A percentile compares a stretch with the other conserved stretches of the same genome.
Conservation (phyloP, 2,888 invertebrate genomes). For the Eupithecia insigniata region DNA sequence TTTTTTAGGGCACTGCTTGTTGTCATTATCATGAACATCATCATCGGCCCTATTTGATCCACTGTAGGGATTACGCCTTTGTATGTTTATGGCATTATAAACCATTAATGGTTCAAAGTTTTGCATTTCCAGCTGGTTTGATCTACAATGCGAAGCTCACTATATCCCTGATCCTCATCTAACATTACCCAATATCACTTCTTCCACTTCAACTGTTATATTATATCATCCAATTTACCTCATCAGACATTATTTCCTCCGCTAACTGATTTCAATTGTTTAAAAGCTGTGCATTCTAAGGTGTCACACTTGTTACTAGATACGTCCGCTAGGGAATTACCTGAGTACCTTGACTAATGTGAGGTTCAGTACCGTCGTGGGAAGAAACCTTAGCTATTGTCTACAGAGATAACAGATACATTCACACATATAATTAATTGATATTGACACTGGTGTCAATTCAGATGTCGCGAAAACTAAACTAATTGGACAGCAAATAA, state of each 20-base stretch:
- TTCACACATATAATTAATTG: background rate
- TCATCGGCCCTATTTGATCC: too few species aligned
- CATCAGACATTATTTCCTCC: constrained; percentile 73
- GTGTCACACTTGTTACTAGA: constrained; percentile 32
- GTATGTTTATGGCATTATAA: too few species aligned
- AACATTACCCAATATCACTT: background rate
- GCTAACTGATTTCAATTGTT: constrained; percentile 55
- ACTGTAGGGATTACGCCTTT: too few species aligned
- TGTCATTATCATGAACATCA: too few species aligned
- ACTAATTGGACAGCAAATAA: too few species aligned
- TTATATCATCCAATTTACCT: constrained; percentile 57
- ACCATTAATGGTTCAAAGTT: background rate
- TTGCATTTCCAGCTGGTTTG: background rate
- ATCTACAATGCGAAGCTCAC: background rate
- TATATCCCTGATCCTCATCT: background rate
- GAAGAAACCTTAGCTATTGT: constrained; percentile 12
- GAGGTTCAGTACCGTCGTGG: constrained; percentile 18
- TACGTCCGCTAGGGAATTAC: constrained; percentile 32
- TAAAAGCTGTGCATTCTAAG: constrained; percentile 36
- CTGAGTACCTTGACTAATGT: constrained; percentile 28
- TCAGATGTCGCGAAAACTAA: too few species aligned
- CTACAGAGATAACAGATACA: background rate
- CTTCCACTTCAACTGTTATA: constrained; percentile 27
- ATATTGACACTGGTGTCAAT: too few species aligned
- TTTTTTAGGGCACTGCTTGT: background rate